Evolutionary conservation across 2,888 invertebrate genomes (phyloP).

Genomic region (Drosophila pegasa): DNA sequence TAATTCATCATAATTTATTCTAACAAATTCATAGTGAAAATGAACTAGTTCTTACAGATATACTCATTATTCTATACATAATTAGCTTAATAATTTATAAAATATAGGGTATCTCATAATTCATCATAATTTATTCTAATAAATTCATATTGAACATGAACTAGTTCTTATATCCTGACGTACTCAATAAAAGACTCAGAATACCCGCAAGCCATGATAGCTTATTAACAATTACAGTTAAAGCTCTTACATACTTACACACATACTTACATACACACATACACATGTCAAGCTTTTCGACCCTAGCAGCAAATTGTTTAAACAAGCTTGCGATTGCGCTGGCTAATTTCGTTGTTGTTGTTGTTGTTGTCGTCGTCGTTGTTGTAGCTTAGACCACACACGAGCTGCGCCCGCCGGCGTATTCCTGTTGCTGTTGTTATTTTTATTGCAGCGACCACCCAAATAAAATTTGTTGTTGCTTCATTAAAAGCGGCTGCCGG

Average conservation of each 20-base stretch:
- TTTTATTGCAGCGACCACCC: constrained; percentile 66
- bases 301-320: constrained; percentile 32
- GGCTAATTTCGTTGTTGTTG: constrained; percentile 34
- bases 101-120: neutral
- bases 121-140: neutral
- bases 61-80: too few relatives aligned
- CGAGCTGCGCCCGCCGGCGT: constrained; percentile 48
- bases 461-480: constrained; percentile 69
- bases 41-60: too few relatives aligned
- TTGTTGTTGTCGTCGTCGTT: constrained; percentile 26
- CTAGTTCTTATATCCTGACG: neutral
- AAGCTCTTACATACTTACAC: neutral
- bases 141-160: neutral
- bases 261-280: neutral
- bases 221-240: constrained; percentile 17
- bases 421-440: constrained; percentile 51
- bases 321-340: constrained; percentile 35
- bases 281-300: constrained; percentile 4
- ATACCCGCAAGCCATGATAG: constrained; percentile 1
- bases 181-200: neutral
- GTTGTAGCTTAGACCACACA: constrained; percentile 61
- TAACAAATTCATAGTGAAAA: too few relatives aligned
- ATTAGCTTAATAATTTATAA: too few relatives aligned
- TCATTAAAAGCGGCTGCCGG: constrained; percentile 73
- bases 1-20: too few relatives aligned